Base-by-base conservation (phyloP, 1,140 invertebrate species). In the Ladona fulva region DNA sequence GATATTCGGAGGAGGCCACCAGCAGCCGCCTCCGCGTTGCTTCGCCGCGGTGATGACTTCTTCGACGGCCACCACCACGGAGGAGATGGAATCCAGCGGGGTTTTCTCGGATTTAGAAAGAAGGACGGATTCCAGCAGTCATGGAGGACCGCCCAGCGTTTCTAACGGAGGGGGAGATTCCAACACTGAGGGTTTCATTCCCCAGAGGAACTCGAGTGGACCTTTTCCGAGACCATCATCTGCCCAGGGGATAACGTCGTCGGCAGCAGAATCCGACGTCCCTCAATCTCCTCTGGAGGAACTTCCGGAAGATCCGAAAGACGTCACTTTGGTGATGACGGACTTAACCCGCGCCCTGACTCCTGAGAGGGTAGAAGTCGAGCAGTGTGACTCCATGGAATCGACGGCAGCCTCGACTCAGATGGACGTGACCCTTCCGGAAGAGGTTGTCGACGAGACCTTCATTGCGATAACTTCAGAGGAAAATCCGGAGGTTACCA, bases 31-130 rank as follows among this genome's bases (percentile, higher is more conserved):
- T 24, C 19, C 24, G 74, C 14, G 42, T 24, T 76, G 8, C 52
- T 76, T 73, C 16, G 42, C 66, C 52, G 42, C 74, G 59, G 74
- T 79, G 1, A 16, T 76, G 19, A 80, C 85, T 85, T 81, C 86
- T 83, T 87, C 85, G 52, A 66, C 52, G 81, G 87, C 87, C 81
- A 81, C 84, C 76, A 86, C 84, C 77, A 84, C 86, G 79, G 90
- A 91, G 80, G 90, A 90, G 81, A 95, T 95, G 93, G 93, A 94
- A 82, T 95, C 93, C 0, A 94, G 93, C 81, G 93, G 93, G 0
- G 91, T 95, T 22, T 94, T 93, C 80, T 94, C 93, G 0, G 93
- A 95, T 83, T 89, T 94, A 76, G 93, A 95, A 81, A 92, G 86
- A 76, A 81, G 84, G 19, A 14, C 11, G 59, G 22, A 29, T n/a